Evolutionary conservation across 37 sponge, comb jelly and placozoan species (phyloP), one percentile per base, ranked within the genome.

Genomic region (Geodia barretti): DNA sequence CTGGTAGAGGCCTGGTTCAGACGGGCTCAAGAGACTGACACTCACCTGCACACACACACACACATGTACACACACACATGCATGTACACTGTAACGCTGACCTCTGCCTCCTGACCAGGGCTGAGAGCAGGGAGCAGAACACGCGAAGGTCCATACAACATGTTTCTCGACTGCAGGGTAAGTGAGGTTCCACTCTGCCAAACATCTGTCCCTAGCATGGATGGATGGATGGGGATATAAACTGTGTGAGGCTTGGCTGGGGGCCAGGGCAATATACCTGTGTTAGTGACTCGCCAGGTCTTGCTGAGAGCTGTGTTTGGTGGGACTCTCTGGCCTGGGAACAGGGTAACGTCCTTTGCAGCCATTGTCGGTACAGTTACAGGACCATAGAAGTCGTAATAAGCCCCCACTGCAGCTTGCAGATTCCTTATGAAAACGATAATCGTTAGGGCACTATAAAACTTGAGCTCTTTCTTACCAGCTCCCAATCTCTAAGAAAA

Each of bases 401-500:
- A 89, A 29, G 90, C 90, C 24, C 90, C 90, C 17, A 89, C 81
- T 23, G 90, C 90, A 70, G 72, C 80, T 65, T 84, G 76, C 28
- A 80, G 47, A 39, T 85, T 79, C 84, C 89, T 88, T 65, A 0
- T 25, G 3, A 5, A 41, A n/a, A n/a, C n/a, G n/a, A n/a, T 65
- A 65, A 65, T 8, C 20, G 28, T 24, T 8, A 24, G 7, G n/a
- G 67, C 17, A 65, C 7, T 34, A n/a, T 69, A 7, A 3, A 69
- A 30, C 67, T 2, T 62, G 4, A 41, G n/a, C 20, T 38, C 0
- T 0, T 4, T 32, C 90, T 31, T 40, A 89, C 91, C 83, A 83
- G 40, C 68, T 85, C 5, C 72, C 86, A 89, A 93, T 93, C 20
- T 93, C 93, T 29, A 93, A 71, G 76, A 93, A 84, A 63, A 93